Base-by-base conservation (phyloP, 1,140 invertebrate species). In the Brachionus plicatilis region DNA sequence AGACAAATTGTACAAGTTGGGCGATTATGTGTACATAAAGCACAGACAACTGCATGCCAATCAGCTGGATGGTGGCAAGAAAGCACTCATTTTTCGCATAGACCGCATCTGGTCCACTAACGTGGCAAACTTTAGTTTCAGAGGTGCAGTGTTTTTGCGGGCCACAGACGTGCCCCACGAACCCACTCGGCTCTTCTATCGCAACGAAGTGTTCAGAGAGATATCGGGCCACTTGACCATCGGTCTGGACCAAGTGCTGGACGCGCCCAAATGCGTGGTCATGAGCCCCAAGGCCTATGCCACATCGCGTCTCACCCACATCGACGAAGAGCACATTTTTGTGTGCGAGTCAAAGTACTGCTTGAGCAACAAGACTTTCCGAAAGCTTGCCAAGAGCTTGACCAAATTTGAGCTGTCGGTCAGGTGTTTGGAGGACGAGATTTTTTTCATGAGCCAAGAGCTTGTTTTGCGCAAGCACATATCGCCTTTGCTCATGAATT, bases 71-170 rank as follows among this genome's bases (percentile, higher is more conserved):
- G 27, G 20, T 12, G 43, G 2, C 17, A 76, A 76, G 27, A 50
- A 56, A 53, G 53, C 79, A 1, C 43, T 82, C 7, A 65, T 82
- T 20, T 20, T 82, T 7, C 50, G 79, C 37, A 65, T 82, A 3
- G 53, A 82, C 43, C 53, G 65, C 8, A 41, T 82, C 9, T 82
- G 79, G 79, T 65, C 53, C 1, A 53, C 37, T 24, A 50, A 53
- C 43, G 8, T 12, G 43, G 0, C 79, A 41, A 94, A 95, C 86
- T 93, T 93, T 68, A 97, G 94, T 87, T 96, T 99, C 88, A 94
- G 94, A 86, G 97, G 97, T 1, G 95, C 96, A 0, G 96, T 95
- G 93, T 93, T 98, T 86, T 92, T 98, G 56, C 92, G 94, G 70
- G 95, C 97, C 3, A 91, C 92, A 20, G 96, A 98, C 90, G 93